Evolutionary conservation across 2,113 vertebrate species (phyloP).

Genomic region (Penelope pileata): DNA sequence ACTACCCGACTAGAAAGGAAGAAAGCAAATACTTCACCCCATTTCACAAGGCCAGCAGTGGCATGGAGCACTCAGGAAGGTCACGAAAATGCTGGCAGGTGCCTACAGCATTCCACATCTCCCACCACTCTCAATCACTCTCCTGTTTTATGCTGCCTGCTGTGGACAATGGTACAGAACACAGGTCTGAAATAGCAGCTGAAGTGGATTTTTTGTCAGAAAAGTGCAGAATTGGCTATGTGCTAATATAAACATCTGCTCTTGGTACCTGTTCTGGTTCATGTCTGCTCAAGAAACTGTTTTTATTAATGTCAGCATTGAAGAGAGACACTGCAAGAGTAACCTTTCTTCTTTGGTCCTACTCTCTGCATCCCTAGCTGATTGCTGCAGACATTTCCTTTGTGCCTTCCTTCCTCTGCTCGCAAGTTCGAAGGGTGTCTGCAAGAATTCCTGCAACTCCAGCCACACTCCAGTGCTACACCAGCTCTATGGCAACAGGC

Average conservation of each 20-base stretch:
- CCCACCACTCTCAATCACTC: not conserved
- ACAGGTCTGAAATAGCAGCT: conserved; percentile 43
- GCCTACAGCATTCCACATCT: not conserved
- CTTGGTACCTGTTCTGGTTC: conserved; percentile 51
- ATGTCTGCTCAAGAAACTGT: conserved; percentile 36
- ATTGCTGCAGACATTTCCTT: rapidly evolving
- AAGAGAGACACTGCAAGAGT: not conserved
- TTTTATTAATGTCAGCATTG: conserved; percentile 19
- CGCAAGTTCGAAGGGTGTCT: rapidly evolving
- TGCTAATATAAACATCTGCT: conserved; percentile 67
- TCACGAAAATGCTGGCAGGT: not conserved
- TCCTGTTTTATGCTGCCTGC: not conserved
- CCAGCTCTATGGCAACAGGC: rapidly evolving
- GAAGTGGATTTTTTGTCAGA: conserved; percentile 44
- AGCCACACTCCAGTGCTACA: not conserved
- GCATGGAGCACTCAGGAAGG: not conserved
- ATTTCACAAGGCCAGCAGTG: not conserved
- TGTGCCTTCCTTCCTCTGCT: not conserved
- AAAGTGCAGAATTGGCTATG: conserved; percentile 42
- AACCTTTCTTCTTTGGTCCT: not conserved
- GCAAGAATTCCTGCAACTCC: not conserved
- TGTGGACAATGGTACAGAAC: not conserved
- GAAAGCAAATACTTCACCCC: not conserved
- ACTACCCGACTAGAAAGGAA: not conserved
- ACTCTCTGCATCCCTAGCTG: rapidly evolving